Percentiles rank a stretch among this genome's conserved stretches.
These are phyloP conservation scores for Brienomyrus longianalis DNA, from an alignment of 2,113 vertebrate species.

Conservation along the genomic window DNA sequence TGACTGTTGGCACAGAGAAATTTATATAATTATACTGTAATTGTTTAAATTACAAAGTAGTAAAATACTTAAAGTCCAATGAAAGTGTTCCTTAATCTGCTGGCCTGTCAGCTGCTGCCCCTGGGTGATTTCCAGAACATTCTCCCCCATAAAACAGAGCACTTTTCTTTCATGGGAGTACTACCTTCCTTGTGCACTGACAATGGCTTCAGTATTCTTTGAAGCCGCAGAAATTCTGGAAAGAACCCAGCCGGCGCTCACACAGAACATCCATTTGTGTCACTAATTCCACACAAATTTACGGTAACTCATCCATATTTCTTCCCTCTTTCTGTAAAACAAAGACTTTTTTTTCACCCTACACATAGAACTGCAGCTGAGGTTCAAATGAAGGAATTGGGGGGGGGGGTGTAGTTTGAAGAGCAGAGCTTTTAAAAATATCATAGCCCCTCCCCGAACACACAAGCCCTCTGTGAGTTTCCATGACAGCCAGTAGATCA, in stretches of 20 bases:
- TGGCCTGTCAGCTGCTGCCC: neutral
- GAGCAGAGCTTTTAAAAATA: neutral
- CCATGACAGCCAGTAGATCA: constrained; percentile 8
- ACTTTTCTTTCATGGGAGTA: neutral
- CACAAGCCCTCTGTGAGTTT: constrained; percentile 4
- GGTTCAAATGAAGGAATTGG: neutral
- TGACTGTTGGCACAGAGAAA: neutral
- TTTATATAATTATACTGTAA: neutral
- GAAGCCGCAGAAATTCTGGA: constrained; percentile 15
- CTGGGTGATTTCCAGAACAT: neutral
- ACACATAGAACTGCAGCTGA: neutral
- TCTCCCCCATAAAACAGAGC: neutral
- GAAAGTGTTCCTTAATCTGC: neutral
- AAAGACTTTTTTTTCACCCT: neutral
- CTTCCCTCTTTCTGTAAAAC: neutral
- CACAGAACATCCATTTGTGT: neutral
- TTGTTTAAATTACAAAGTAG: neutral
- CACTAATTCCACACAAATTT: neutral
- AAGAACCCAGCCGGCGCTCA: neutral
- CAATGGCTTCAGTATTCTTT: constrained; percentile 20
- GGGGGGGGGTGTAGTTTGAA: neutral
- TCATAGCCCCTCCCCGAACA: neutral
- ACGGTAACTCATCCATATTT: neutral
- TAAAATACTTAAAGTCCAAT: neutral
- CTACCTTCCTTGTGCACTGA: neutral